phyloP scores from a whole-genome alignment of 2,888 invertebrate species.

The Neelides folsomi region DNA sequence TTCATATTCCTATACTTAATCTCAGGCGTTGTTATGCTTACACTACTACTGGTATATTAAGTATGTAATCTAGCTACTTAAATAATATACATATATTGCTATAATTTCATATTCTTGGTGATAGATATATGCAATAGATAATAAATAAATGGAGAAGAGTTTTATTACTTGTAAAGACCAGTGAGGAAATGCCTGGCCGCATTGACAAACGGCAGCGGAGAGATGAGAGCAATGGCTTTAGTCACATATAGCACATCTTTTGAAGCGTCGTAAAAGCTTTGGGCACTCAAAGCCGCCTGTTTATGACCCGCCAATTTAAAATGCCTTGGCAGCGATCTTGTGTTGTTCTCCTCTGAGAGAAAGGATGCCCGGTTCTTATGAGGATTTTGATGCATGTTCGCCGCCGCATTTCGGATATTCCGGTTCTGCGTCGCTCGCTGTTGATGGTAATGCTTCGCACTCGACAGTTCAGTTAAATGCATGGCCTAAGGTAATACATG shows the following conservation, averaged over 20 bases:
- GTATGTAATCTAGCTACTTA: too few species aligned
- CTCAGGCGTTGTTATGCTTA: too few species aligned
- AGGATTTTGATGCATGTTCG: constrained; percentile 17
- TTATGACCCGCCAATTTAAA: constrained; percentile 69
- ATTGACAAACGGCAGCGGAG: constrained; percentile 78
- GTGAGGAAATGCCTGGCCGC: constrained; percentile 73
- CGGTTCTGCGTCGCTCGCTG: constrained; percentile 29
- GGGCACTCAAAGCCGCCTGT: constrained; percentile 51
- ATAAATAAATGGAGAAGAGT: too few species aligned
- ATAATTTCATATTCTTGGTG: too few species aligned
- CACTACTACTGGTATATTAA: too few species aligned
- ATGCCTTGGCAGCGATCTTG: constrained; percentile 74
- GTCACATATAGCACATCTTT: constrained; percentile 91
- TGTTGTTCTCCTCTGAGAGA: constrained; percentile 44
- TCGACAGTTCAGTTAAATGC: constrained; percentile 78
- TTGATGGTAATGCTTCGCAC: constrained; percentile 47
- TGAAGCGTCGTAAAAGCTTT: constrained; percentile 79
- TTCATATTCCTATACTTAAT: too few species aligned
- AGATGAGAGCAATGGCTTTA: constrained; percentile 85
- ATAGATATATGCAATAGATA: too few species aligned
- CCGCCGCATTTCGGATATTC: constrained; percentile 27
- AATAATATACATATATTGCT: too few species aligned
- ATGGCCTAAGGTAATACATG: constrained; percentile 49
- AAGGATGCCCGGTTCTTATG: constrained; percentile 13
- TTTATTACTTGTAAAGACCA: constrained; percentile 69